phyloP scores from a whole-genome alignment of 2,797 vertebrate genomes.

The Acanthopagrus latus region DNA sequence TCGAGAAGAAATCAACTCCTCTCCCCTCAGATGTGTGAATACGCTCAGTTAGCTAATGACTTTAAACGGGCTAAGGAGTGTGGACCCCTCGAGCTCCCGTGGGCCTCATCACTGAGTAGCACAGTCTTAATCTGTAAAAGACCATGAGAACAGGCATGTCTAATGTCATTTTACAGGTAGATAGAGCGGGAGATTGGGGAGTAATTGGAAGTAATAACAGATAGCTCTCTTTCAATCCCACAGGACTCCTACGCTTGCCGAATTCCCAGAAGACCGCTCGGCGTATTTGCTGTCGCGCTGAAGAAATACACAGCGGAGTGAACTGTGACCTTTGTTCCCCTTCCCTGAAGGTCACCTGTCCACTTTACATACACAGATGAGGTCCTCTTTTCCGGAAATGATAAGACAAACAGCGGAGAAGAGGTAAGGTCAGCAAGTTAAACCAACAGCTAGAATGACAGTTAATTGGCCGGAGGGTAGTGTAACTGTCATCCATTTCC shows the following conservation, averaged over 20 bases:
- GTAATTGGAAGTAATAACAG: constrained; percentile 90
- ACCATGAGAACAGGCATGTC: constrained; percentile 85
- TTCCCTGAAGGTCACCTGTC: constrained; percentile 84
- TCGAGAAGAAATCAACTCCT: constrained; percentile 56
- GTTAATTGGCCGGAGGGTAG: constrained; percentile 87
- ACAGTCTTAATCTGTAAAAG: constrained; percentile 75
- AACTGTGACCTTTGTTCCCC: constrained; percentile 85
- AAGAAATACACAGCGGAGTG: constrained; percentile 84
- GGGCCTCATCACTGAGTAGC: constrained; percentile 76
- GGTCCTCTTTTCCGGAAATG: constrained; percentile 85
- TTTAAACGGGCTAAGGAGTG: constrained; percentile 55
- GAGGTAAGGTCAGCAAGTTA: constrained; percentile 88
- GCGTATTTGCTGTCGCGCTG: constrained; percentile 77
- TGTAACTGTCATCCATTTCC: constrained; percentile 89
- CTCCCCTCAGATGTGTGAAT: constrained; percentile 53
- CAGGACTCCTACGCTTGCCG: constrained; percentile 67
- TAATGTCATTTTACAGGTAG: constrained; percentile 90
- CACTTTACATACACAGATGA: constrained; percentile 89
- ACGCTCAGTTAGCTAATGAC: constrained; percentile 67
- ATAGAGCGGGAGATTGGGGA: constrained; percentile 85
- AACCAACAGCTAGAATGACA: constrained; percentile 90
- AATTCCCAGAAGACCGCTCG: constrained; percentile 72
- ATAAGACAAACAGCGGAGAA: constrained; percentile 86
- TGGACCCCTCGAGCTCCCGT: constrained; percentile 69
- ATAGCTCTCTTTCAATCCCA: constrained; percentile 82